Conservation (phyloP, 2,113 vertebrate species). For the Aphyosemion australe region DNA sequence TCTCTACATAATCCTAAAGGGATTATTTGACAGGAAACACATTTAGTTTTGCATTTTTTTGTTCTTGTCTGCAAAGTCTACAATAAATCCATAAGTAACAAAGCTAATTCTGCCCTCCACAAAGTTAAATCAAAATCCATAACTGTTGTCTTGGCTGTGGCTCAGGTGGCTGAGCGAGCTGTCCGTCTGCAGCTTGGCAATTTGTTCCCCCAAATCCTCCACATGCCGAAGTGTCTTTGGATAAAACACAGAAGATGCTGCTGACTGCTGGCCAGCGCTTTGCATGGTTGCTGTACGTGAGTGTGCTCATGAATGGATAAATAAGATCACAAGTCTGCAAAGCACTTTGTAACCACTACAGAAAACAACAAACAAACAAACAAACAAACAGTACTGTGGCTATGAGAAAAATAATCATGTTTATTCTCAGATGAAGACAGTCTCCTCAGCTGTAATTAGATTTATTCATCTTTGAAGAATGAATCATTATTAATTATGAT, state of each 20-base stretch:
- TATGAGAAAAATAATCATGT: neutral
- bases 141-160: neutral
- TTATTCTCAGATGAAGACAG: neutral
- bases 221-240: neutral
- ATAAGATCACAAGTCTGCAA: neutral
- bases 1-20: neutral
- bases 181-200: no score
- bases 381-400: neutral
- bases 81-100: neutral
- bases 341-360: neutral
- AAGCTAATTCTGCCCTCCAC: neutral
- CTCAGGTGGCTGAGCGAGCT: neutral
- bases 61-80: neutral
- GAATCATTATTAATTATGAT: no score
- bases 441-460: no score
- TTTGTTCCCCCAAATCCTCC: neutral
- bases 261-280: neutral
- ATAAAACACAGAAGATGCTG: neutral
- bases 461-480: no score
- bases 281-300: neutral
- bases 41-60: neutral
- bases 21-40: constrained; percentile 1
- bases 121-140: constrained; percentile 5
- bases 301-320: neutral
- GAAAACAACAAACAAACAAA: no score